Evolutionary conservation across 2,797 vertebrate genomes (phyloP).

Genomic region (Bovichtus diacanthus): DNA sequence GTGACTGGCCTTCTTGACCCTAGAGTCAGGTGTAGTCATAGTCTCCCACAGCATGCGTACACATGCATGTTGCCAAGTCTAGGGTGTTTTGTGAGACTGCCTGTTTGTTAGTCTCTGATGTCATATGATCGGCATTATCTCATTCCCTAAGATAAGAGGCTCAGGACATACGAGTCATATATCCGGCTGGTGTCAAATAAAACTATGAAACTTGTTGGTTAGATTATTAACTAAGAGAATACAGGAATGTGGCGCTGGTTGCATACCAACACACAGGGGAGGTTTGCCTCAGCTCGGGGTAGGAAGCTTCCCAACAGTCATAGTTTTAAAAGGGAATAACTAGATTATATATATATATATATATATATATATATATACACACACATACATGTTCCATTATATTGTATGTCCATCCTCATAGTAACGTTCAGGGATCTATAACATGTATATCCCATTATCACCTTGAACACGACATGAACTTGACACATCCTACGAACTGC

Average conservation of each 20-base stretch:
- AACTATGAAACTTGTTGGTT: constrained; percentile 49
- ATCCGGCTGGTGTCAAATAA: constrained; percentile 30
- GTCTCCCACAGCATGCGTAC: constrained; percentile 59
- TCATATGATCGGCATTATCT: constrained; percentile 63
- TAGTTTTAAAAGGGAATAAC: constrained; percentile 16
- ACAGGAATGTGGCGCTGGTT: constrained; percentile 45
- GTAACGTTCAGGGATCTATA: not conserved
- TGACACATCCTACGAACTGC: constrained; percentile 44
- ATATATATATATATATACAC: no score
- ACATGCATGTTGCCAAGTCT: constrained; percentile 69
- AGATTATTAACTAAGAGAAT: constrained; percentile 69
- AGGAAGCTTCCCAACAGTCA: not conserved
- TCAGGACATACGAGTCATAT: constrained; percentile 40
- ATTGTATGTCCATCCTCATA: not conserved
- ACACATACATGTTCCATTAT: no score
- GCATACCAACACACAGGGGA: constrained; percentile 41
- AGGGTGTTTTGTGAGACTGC: constrained; percentile 70
- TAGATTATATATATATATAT: no score
- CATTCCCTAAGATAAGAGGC: constrained; percentile 57
- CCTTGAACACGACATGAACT: constrained; percentile 28
- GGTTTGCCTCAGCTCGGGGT: not conserved
- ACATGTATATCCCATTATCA: constrained; percentile 16
- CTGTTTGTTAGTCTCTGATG: constrained; percentile 54
- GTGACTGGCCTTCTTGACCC: constrained; percentile 65
- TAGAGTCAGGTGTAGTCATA: constrained; percentile 64